These are phyloP conservation scores for Phyllostomus discolor DNA, from an alignment of 2,113 vertebrate species.

Conservation along the genomic window DNA sequence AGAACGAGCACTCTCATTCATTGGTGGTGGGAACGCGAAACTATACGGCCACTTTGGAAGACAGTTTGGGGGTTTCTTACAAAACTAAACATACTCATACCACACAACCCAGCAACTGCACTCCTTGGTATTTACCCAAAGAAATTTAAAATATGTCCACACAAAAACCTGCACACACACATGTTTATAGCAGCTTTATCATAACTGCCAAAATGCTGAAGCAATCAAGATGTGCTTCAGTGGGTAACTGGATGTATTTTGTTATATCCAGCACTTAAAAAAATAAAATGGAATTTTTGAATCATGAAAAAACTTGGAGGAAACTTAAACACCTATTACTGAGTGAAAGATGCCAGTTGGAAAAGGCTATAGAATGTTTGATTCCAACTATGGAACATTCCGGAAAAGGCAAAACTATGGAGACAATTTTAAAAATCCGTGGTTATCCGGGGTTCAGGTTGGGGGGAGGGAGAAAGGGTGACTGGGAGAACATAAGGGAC, in stretches of 20 bases:
- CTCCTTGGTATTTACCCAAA: background rate
- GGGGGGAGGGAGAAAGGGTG: background rate
- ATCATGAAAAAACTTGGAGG: background rate
- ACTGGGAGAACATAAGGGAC: background rate
- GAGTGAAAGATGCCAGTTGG: background rate
- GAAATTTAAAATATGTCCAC: background rate
- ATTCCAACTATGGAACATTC: background rate
- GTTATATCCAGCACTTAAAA: background rate
- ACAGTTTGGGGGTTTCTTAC: background rate
- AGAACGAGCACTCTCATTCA: background rate
- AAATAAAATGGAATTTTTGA: background rate
- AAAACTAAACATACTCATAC: background rate
- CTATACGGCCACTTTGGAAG: background rate
- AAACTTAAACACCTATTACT: background rate
- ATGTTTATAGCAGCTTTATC: background rate
- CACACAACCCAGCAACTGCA: background rate
- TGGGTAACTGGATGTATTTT: background rate
- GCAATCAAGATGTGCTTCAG: background rate
- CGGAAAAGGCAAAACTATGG: background rate
- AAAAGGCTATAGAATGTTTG: background rate
- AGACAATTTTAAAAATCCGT: background rate
- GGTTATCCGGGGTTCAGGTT: background rate
- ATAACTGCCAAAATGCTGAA: background rate
- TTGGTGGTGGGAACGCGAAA: background rate
- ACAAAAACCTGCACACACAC: background rate